Evolutionary conservation across 2,888 invertebrate genomes (phyloP).

Genomic region (Notodonta dromedarius): DNA sequence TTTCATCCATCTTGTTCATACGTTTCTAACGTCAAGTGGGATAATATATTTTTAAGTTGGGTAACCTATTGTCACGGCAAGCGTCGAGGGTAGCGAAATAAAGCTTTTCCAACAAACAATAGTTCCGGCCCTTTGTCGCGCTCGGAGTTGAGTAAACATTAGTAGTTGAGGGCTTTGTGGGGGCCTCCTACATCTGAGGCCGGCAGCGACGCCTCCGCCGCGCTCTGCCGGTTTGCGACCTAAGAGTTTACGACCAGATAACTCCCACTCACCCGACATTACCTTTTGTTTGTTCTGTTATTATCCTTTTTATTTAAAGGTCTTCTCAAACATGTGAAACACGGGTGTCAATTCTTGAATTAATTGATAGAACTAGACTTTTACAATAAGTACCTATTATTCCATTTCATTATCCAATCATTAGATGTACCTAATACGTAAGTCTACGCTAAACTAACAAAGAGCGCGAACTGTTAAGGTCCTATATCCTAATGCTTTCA

Average conservation of each 20-base stretch:
- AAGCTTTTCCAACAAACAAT: slow-evolving; percentile 84
- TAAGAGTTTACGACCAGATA: slow-evolving; percentile 75
- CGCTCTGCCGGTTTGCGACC: slow-evolving; percentile 50
- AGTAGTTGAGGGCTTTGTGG: slow-evolving; percentile 78
- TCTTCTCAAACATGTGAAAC: background rate
- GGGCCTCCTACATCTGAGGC: slow-evolving; percentile 38
- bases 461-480: background rate
- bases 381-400: too few species aligned
- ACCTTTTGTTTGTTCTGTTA: slow-evolving; percentile 61
- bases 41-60: slow-evolving; percentile 83
- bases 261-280: slow-evolving; percentile 71
- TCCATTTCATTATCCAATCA: too few species aligned
- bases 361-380: too few species aligned
- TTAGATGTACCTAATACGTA: too few species aligned
- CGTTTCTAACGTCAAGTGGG: slow-evolving; percentile 58
- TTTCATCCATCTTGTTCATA: slow-evolving; percentile 35
- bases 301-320: background rate
- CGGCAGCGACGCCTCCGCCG: slow-evolving; percentile 31
- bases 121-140: slow-evolving; percentile 83
- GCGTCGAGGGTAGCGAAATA: slow-evolving; percentile 80
- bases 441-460: too few species aligned
- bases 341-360: too few species aligned
- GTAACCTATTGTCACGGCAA: slow-evolving; percentile 81
- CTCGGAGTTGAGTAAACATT: slow-evolving; percentile 81
- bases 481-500: background rate